Evolutionary conservation across 2,113 vertebrate genomes (phyloP), one percentile per base, ranked within the genome.

Genomic region (Forbesichthys papilliferus): DNA sequence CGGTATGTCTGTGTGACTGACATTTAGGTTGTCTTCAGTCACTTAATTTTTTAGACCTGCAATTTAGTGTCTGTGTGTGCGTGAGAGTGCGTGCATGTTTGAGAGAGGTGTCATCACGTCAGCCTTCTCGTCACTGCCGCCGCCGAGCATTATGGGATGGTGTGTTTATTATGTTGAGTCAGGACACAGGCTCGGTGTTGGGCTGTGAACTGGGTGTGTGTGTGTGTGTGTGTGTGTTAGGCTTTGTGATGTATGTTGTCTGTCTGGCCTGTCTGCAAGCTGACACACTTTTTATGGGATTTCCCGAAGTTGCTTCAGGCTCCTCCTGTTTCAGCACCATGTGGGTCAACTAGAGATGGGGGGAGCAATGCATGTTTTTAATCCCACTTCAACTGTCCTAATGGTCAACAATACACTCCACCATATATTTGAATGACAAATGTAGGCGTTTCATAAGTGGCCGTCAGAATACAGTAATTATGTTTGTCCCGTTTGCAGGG

Each of bases 161-260:
- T 3, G 52, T 53, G 48, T 86, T 89, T 89, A 88, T 81, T 73
- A 69, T 34, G 78, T 77, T 88, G 87, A 89, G 75, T 90, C 87
- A 85, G 67, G 70, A 53, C 49, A 27, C 0, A 7, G 46, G 16
- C 48, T 84, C 81, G 79, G 81, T 80, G 70, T 18, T 1, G 4
- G 55, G 59, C 48, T 68, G 67, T 20, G n/a, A 27, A 27, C 27
- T 75, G 58, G 58, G 49, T 78, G 18, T 78, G 9, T 61, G 59
- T 72, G 9, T 66, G 10, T 59, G 64, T 61, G 46, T 65, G 9
- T 61, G 59, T 72, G 9, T 66, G 10, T 59, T 64, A 73, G 10
- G 46, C 3, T 14, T 9, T 56, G 34, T 66, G n/a, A 42, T 42
- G 36, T 42, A 42, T 42, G 7, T 42, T 55, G 7, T 65, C 3